Percentiles rank a stretch among this genome's conserved stretches.
Evolutionary conservation across 2,113 vertebrate species (phyloP).

Genomic region (Calypte anna): DNA sequence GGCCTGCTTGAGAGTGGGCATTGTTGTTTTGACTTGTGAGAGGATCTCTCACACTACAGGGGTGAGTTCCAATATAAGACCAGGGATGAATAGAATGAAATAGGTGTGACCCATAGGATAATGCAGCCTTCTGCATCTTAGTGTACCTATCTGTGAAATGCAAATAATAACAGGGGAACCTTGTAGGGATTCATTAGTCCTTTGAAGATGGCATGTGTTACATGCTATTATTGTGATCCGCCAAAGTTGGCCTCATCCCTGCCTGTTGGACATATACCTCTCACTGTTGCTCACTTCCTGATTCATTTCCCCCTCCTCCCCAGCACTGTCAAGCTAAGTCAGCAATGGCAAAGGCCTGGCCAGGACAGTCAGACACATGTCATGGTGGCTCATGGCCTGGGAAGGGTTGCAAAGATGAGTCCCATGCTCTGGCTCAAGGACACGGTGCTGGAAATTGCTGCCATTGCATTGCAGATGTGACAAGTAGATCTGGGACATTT

Average conservation of each 20-base stretch:
- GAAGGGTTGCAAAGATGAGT: background rate
- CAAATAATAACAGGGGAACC: conserved; percentile 61
- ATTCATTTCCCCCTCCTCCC: conserved; percentile 65
- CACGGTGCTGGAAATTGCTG: background rate
- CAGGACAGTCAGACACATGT: conserved; percentile 15
- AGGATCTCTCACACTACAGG: background rate
- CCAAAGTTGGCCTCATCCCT: conserved; percentile 26
- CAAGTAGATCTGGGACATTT: background rate
- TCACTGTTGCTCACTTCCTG: conserved; percentile 60
- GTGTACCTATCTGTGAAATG: conserved; percentile 34
- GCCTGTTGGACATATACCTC: conserved; percentile 38
- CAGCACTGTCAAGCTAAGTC: conserved; percentile 24
- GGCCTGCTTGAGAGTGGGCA: background rate
- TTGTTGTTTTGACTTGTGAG: conserved; percentile 9
- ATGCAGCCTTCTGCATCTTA: conserved; percentile 38
- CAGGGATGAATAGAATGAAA: conserved; percentile 38
- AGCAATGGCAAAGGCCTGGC: background rate
- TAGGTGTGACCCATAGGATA: conserved; percentile 63
- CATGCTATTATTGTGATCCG: conserved; percentile 51
- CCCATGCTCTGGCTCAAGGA: background rate
- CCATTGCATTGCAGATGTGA: background rate
- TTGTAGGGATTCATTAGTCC: conserved; percentile 53
- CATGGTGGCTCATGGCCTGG: conserved; percentile 16
- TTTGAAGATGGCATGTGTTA: conserved; percentile 62
- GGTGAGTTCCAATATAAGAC: background rate